Percentiles rank a stretch among this genome's conserved stretches.
Evolutionary conservation across 1,140 invertebrate genomes (phyloP).

Genomic region (Euglossa dilemma): DNA sequence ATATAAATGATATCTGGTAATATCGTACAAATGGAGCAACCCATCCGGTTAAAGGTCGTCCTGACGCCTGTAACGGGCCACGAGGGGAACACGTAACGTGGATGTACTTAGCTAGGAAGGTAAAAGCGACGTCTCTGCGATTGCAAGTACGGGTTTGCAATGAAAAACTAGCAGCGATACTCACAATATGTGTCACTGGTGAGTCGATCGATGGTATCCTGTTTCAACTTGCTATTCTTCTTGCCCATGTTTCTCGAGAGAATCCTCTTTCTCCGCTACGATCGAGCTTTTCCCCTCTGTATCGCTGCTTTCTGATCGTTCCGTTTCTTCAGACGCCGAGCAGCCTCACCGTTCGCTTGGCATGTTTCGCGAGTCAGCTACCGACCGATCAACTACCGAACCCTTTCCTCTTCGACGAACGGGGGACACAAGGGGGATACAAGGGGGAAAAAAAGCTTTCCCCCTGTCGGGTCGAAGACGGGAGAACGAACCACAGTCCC

Average conservation of each 20-base stretch:
- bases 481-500: neutral
- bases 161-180: conserved; percentile 77
- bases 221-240: conserved; percentile 96
- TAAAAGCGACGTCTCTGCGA: no score
- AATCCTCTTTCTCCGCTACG: neutral
- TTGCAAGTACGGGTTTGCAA: neutral
- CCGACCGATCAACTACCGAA: neutral
- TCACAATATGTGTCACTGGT: conserved; percentile 95
- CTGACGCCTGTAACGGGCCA: no score
- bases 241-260: conserved; percentile 82
- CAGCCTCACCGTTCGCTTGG: conserved; percentile 60
- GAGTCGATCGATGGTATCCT: conserved; percentile 94
- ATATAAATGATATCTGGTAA: no score
- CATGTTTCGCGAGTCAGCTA: conserved; percentile 47
- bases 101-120: no score
- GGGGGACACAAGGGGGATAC: no score
- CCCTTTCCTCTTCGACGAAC: neutral
- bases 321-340: neutral
- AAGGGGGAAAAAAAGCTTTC: no score
- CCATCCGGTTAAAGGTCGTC: no score
- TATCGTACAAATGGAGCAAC: no score
- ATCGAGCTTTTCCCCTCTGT: neutral
- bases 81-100: neutral
- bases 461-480: no score
- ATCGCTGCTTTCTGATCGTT: neutral